Conservation (phyloP, 2,888 invertebrate species). For the Amphipyra tragopoginis region DNA sequence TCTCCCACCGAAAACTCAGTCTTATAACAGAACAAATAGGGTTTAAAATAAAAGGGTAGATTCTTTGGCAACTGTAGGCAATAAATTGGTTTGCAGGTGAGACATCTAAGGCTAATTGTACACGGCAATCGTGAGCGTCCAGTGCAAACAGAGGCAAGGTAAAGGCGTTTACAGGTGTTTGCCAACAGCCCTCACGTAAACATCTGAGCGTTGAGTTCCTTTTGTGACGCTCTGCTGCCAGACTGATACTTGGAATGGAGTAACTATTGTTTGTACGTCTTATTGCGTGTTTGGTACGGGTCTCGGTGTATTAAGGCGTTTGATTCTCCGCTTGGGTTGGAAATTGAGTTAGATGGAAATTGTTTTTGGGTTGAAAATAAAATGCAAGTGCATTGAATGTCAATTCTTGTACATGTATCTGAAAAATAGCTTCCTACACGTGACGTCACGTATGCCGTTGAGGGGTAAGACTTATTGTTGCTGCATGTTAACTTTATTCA, state of each 20-base stretch:
- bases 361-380: too few relatives aligned
- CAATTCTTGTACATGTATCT: too few relatives aligned
- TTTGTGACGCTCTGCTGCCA: slow-evolving; percentile 62
- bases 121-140: slow-evolving; percentile 81
- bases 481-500: too few relatives aligned
- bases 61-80: slow-evolving; percentile 24
- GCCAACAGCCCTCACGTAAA: slow-evolving; percentile 86
- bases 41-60: slow-evolving; percentile 29
- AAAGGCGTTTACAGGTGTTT: slow-evolving; percentile 84
- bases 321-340: neutral
- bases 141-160: slow-evolving; percentile 79
- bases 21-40: slow-evolving; percentile 10
- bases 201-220: slow-evolving; percentile 79
- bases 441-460: too few relatives aligned
- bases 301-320: slow-evolving; percentile 3
- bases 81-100: slow-evolving; percentile 74
- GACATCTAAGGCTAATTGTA: slow-evolving; percentile 85
- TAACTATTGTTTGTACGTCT: slow-evolving; percentile 51
- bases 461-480: too few relatives aligned
- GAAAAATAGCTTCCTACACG: too few relatives aligned
- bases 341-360: too few relatives aligned
- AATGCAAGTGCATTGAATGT: too few relatives aligned
- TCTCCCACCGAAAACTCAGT: slow-evolving; percentile 1
- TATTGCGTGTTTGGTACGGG: slow-evolving; percentile 24
- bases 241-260: slow-evolving; percentile 48